Evolutionary conservation across 1,140 invertebrate species (phyloP), one percentile per base, ranked within the genome.

Genomic region (Cherax destructor): DNA sequence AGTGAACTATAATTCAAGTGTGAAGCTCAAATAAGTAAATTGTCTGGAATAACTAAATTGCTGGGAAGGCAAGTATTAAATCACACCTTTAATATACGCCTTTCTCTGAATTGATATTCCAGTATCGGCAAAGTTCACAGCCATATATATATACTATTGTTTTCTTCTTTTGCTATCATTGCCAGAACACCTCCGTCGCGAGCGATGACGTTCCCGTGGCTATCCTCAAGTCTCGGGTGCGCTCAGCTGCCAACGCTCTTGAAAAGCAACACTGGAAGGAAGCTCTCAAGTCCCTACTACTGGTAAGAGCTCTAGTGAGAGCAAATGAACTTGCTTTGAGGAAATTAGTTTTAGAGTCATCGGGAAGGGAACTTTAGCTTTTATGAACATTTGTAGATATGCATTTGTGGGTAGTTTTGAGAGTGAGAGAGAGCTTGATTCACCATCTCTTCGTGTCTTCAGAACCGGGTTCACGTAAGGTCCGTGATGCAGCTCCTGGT

Each of bases 191-290:
- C n/a, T 74, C 65, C 3, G 69, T 76, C 13, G 16, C 84, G 6
- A 86, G 69, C 21, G n/a, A 47, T 13, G 84, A 86, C 16, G 84
- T 86, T 7, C 84, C 84, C 4, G 6, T 86, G 6, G 47, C 74
- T 69, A 76, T 76, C 65, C 50, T 86, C 24, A 30, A 86, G 49
- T 52, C 69, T 11, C 47, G 72, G 2, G 10, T 76, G 6, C 47
- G 13, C 18, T 16, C 3, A 2, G 84, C 84, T 30, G 47, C 5
- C 7, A 86, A 50, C 7, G 13, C 16, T n/a, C 49, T 18, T 30
- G 84, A 86, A 30, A n/a, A 52, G 30, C 9, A 74, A 49, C 72
- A 50, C 41, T 76, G 41, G 84, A 49, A 76, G 18, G 49, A 56
- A 18, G 47, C 76, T 24, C 21, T 86, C n/a, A 24, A 13, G 3